Base-by-base conservation (phyloP, 2,888 invertebrate genomes). In the Volucella inanis region DNA sequence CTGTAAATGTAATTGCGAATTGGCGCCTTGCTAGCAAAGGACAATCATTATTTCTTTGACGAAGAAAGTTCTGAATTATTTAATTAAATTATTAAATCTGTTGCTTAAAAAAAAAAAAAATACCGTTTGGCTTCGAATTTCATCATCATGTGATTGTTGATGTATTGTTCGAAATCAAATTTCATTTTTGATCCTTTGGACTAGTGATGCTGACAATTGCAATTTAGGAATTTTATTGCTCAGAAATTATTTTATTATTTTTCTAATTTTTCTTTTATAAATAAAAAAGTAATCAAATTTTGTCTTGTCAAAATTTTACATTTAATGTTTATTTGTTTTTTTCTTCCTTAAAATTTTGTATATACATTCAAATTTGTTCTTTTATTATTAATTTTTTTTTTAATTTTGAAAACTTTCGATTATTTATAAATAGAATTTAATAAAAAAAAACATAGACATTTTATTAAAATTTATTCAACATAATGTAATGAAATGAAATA, bases 21-120 rank as follows among this genome's bases (percentile, higher is more conserved):
- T 91, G 91, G 88, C 90, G 87, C 92, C 91, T 92, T 91, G 91
- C 91, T 91, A 90, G 91, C 90, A 90, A 91, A 90, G 92, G 90
- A 88, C 87, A 62, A 71, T 41, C 54, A 79, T 57, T 78, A 38
- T 52, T 70, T 59, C 59, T 54, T 31, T 15, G 39, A 65, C 47
- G 39, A 65, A 62, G 15, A 59, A 61, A 72, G 18, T 64, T 55
- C 64, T 59, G 18, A 72, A 54, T 62, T 72, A 74, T 68, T 68
- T 74, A 64, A 62, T 72, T 72, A 74, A 50, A 67, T 78, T 78
- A 75, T 80, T 70, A 18, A 82, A 78, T 10, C 38, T 12, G 22
- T 54, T 70, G 52, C 59, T 65, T 52, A 75, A 68, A 74, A 80
- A 75, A 22, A 22, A n/a, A n/a, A 22, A 31, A n/a, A 2, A 61